Evolutionary conservation across 2,797 vertebrate species (phyloP).

Genomic region (Urocyon cinereoargenteus): DNA sequence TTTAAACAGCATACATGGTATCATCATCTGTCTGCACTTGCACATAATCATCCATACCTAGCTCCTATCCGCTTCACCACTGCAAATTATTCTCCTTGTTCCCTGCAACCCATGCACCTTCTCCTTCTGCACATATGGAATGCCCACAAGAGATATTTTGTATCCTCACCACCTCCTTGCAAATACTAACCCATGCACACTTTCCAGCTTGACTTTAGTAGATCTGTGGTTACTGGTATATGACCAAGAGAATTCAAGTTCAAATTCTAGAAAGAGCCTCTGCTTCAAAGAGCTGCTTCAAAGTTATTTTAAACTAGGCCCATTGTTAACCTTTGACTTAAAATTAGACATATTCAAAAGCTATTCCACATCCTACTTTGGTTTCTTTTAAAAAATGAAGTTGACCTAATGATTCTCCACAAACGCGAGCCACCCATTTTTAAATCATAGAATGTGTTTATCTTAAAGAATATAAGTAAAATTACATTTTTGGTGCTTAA

Average conservation of each 20-base stretch:
- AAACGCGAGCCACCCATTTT: conserved; percentile 1
- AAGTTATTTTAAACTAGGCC: conserved; percentile 14
- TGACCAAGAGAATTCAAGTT: conserved; percentile 32
- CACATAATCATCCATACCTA: background rate
- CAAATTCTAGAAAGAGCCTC: conserved; percentile 41
- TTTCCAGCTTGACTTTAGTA: background rate
- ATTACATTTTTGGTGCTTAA: conserved; percentile 22
- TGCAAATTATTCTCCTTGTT: background rate
- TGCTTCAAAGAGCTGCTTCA: background rate
- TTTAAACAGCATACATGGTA: background rate
- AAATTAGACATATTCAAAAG: conserved; percentile 36
- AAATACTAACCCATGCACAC: background rate
- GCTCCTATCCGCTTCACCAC: background rate
- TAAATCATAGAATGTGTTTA: background rate
- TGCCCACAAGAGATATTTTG: background rate
- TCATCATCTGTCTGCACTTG: background rate
- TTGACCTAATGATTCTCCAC: background rate
- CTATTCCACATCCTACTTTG: background rate
- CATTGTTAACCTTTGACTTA: background rate
- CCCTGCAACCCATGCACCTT: background rate
- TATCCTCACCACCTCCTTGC: background rate
- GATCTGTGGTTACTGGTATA: background rate
- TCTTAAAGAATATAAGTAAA: conserved; percentile 1
- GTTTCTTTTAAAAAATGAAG: conserved; percentile 38
- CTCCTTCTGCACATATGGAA: background rate